phyloP scores from a whole-genome alignment of 2,113 vertebrate species.

The Nansenia antarctica region DNA sequence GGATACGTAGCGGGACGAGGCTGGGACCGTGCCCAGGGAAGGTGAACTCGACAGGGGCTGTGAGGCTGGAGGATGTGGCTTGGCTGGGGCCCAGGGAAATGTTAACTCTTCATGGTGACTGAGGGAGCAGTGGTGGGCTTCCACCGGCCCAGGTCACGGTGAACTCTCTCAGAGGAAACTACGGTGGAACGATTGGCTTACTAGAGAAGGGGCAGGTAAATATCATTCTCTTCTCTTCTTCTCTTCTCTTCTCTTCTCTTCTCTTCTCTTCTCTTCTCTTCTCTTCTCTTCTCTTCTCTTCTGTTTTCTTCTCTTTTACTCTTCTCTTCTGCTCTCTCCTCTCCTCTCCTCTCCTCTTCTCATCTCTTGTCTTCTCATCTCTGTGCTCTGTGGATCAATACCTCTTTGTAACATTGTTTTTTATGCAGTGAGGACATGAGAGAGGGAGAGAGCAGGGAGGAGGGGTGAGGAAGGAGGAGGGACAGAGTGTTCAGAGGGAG shows the following conservation, averaged over 20 bases:
- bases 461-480: not conserved
- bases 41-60: not conserved
- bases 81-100: not conserved
- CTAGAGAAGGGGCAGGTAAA: no score
- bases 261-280: no score
- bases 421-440: slow-evolving; percentile 31
- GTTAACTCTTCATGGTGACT: not conserved
- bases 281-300: not conserved
- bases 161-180: no score
- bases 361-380: no score
- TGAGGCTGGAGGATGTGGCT: not conserved
- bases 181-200: no score
- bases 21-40: slow-evolving; percentile 7
- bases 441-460: not conserved
- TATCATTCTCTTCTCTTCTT: no score
- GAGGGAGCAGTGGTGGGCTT: not conserved
- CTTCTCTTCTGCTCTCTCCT: slow-evolving; percentile 17
- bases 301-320: slow-evolving; percentile 14
- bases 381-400: slow-evolving; percentile 56
- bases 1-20: not conserved
- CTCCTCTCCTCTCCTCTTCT: no score
- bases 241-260: no score
- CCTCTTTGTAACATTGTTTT: slow-evolving; percentile 33
- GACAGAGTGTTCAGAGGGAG: slow-evolving; percentile 6
- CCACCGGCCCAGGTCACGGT: no score